Conservation (phyloP, 37 sponge, comb jelly and placozoan genomes). For the Spongilla lacustris region DNA sequence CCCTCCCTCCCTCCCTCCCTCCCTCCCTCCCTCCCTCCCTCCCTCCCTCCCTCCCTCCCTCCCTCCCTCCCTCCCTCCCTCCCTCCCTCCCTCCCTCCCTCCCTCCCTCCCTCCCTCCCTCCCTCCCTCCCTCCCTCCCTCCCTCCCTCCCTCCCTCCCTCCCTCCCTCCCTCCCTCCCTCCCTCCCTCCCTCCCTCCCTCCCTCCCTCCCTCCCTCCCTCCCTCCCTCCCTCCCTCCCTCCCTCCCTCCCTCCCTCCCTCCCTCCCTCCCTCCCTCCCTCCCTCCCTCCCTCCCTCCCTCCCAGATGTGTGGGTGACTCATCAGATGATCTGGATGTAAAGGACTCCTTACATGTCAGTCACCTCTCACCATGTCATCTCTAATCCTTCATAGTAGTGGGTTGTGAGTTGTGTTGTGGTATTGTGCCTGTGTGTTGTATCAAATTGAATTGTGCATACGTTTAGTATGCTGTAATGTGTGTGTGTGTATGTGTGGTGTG, state of each 20-base stretch:
- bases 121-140: constrained; percentile 17
- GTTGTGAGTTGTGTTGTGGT: not conserved
- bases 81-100: constrained; percentile 24
- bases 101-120: constrained; percentile 22
- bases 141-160: constrained; percentile 19
- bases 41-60: not conserved
- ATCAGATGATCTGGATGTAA: constrained; percentile 46
- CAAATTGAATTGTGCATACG: no score
- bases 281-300: not conserved
- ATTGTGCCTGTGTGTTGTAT: not conserved
- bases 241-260: not conserved
- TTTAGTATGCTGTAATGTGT: no score
- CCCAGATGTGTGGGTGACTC: not conserved
- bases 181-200: not conserved
- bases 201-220: not conserved
- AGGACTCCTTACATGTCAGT: constrained; percentile 63
- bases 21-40: constrained; percentile 16
- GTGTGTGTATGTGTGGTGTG: not conserved
- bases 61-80: constrained; percentile 31
- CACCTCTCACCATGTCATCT: not conserved
- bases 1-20: constrained; percentile 7
- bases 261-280: not conserved
- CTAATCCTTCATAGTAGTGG: not conserved
- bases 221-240: not conserved
- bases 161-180: not conserved